Percentiles rank a stretch among this genome's conserved stretches.
Evolutionary conservation across 2,888 invertebrate genomes (phyloP).

Genomic region (Pristionchus maxplancki): DNA sequence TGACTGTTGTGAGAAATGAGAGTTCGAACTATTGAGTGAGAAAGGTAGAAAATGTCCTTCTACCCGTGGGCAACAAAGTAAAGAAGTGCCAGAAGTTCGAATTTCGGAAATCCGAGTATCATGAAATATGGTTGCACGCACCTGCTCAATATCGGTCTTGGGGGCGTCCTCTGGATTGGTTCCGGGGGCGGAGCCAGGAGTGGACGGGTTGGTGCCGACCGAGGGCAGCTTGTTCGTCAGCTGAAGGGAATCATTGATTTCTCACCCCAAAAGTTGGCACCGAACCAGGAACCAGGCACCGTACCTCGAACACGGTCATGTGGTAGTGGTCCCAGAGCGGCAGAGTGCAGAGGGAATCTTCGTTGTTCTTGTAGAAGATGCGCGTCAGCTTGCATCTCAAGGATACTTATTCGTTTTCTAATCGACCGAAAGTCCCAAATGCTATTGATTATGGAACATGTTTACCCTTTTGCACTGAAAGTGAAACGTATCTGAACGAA

Average conservation of each 20-base stretch:
- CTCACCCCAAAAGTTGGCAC: not conserved
- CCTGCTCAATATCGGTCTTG: slow-evolving; percentile 22
- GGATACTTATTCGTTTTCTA: not conserved
- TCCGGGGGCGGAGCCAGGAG: not conserved
- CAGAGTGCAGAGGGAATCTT: slow-evolving; percentile 35
- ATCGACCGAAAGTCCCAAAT: not conserved
- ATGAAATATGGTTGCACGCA: no score
- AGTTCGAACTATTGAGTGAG: no score
- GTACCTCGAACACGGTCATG: slow-evolving; percentile 5
- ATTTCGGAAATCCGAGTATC: no score
- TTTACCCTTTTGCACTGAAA: not conserved
- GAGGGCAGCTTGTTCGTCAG: not conserved
- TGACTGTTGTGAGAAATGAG: no score
- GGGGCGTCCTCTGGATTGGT: not conserved
- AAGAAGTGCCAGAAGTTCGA: no score
- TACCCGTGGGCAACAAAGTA: no score
- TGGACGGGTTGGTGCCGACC: not conserved
- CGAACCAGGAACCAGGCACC: not conserved
- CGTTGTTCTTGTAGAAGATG: slow-evolving; percentile 8
- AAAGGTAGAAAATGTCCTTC: no score
- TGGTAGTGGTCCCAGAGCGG: slow-evolving; percentile 48
- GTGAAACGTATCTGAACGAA: not conserved
- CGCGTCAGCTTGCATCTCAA: slow-evolving; percentile 11
- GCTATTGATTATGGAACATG: not conserved
- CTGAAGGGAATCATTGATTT: not conserved